Conservation (phyloP, 2,113 vertebrate genomes). For the Miniopterus natalensis region DNA sequence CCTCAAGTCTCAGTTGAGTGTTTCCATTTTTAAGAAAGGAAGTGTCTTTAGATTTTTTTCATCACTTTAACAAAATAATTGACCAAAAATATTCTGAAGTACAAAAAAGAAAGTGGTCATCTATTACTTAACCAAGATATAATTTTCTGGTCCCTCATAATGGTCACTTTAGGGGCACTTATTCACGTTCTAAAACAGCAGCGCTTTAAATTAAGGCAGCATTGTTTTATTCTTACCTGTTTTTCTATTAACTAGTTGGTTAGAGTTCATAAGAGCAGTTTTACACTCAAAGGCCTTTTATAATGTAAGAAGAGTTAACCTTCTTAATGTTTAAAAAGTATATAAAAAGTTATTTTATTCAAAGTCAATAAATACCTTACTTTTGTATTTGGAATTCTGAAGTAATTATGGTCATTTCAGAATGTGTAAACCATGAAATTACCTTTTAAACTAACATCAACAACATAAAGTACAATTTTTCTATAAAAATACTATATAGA, state of each 20-base stretch:
- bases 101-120: constrained; percentile 55
- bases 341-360: constrained; percentile 76
- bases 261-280: constrained; percentile 62
- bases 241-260: constrained; percentile 69
- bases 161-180: constrained; percentile 25
- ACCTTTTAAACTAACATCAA: constrained; percentile 76
- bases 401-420: constrained; percentile 81
- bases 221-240: constrained; percentile 49
- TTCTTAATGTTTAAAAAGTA: constrained; percentile 69
- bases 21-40: neutral
- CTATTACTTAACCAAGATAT: constrained; percentile 30
- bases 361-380: constrained; percentile 74
- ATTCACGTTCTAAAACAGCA: constrained; percentile 75
- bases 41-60: neutral
- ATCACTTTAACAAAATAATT: constrained; percentile 52
- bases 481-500: constrained; percentile 88
- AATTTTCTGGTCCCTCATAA: constrained; percentile 56
- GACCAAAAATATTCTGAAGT: constrained; percentile 64
- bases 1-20: constrained; percentile 32
- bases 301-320: constrained; percentile 73
- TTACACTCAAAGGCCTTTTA: constrained; percentile 77
- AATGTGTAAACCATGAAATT: constrained; percentile 81
- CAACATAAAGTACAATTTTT: constrained; percentile 81
- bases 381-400: constrained; percentile 78
- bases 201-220: constrained; percentile 77